Base-by-base conservation (phyloP, 2,113 vertebrate genomes). In the Zingel zingel region DNA sequence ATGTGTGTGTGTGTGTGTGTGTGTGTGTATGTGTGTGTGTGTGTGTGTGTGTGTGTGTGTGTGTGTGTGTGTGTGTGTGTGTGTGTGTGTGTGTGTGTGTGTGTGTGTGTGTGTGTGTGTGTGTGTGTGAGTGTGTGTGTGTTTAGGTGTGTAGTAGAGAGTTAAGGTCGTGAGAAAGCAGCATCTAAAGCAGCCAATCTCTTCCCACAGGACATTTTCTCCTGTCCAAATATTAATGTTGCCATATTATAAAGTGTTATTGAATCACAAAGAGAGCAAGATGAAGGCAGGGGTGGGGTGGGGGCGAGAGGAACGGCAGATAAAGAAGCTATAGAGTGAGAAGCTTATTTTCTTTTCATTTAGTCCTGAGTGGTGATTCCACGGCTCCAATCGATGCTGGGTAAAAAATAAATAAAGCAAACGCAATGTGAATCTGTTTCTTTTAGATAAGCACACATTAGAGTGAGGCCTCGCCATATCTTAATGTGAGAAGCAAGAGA, bases 301-400 rank as follows among this genome's bases (percentile, higher is more conserved):
- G 56, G 51, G 47, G 13, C 9, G 43, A 68, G 63, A 83, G 61
- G 45, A 76, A 59, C 16, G 1, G 43, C 65, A 85, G 84, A 89
- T 86, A 86, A 92, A 91, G 58, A 79, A 77, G 67, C 64, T 11
- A 33, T 45, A 19, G 65, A 86, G 69, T 73, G 76, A 93, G 61
- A 51, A 81, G 76, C 86, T 85, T 79, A 84, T 91, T 87, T 91
- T 91, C 84, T 89, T 91, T 91, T 88, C 79, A 87, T 92, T 85
- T 89, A 85, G 85, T 81, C 76, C 85, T 65, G 77, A 91, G 84
- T 75, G 79, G 85, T 87, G 73, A 84, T 84, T 90, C 59, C 13
- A 27, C 18, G 2, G 54, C 78, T 45, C 67, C 30, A 18, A 93
- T 94, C 90, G 79, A 91, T 94, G 78, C 57, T 0, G 30, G 48